Evolutionary conservation across 2,888 invertebrate species (phyloP).

Genomic region (Nipponacmea schrenckii): DNA sequence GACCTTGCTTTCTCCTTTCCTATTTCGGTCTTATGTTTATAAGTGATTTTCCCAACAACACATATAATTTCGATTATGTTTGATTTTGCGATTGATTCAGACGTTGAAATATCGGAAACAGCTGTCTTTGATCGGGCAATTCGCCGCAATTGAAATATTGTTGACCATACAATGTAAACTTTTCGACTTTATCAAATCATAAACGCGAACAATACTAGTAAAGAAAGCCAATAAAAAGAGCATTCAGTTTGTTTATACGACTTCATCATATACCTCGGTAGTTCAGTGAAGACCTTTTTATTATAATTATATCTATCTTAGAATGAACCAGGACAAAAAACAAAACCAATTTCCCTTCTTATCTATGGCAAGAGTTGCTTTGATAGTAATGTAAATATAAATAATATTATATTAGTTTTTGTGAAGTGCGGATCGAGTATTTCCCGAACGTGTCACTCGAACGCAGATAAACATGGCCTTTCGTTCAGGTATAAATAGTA

Average conservation of each 20-base stretch:
- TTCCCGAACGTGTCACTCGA: not conserved
- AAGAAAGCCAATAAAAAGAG: not conserved
- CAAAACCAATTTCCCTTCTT: not conserved
- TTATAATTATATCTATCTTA: not conserved
- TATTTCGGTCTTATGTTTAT: too few species aligned
- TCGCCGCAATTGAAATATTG: not conserved
- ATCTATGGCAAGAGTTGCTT: not conserved
- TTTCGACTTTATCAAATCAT: not conserved
- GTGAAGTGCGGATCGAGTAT: not conserved
- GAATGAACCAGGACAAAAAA: not conserved
- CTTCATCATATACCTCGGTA: not conserved
- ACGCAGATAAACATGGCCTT: not conserved
- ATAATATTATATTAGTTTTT: conserved; percentile 5
- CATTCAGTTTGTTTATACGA: not conserved
- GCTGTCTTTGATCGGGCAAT: not conserved
- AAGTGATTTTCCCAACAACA: too few species aligned
- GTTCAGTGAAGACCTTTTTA: not conserved
- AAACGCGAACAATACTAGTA: not conserved
- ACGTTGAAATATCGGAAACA: not conserved
- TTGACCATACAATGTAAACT: not conserved
- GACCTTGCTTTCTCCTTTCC: too few species aligned
- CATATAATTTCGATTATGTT: too few species aligned
- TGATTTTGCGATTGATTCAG: not conserved
- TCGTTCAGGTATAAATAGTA: not conserved
- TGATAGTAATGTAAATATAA: not conserved